Base-by-base conservation (phyloP, 2,797 vertebrate genomes). In the Crypturellus tataupa region DNA sequence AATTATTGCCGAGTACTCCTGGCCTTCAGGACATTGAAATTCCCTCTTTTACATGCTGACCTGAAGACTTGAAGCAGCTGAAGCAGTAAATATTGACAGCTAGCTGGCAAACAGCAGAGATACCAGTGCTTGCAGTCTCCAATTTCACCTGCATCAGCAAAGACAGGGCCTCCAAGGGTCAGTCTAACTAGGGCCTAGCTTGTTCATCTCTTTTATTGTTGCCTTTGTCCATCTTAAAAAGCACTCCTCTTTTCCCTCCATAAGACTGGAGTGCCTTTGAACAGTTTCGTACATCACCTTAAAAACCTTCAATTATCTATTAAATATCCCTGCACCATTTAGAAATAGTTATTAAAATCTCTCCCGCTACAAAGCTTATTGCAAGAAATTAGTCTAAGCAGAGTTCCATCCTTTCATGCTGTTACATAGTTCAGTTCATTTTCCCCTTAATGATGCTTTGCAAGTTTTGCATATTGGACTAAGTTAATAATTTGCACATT, bases 131-230 rank as follows among this genome's bases (percentile, higher is more conserved):
- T n/a, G 53, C 83, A 84, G 93, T 96, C 97, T 98, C 98, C 97
- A 94, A 97, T 98, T 98, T 98, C 98, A 98, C 97, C 97, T 97
- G 97, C 97, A 98, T 97, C 97, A 97, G 96, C 97, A 97, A 78
- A 93, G 90, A 37, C 29, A 47, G 42, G 73, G 81, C 85, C 90
- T 85, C 60, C 58, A 80, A 93, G 87, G 89, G 79, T 85, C 76
- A 96, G 92, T 5, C 4, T 73, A 69, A 65, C 80, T 27, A 64
- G 27, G 37, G 40, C 79, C 85, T 65, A 65, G 62, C 51, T 88
- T 67, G 85, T 44, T 70, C 78, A 64, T 78, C 80, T 85, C 29
- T 4, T 37, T n/a, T 47, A 77, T 1, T 81, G 39, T n/a, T 73
- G 53, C 80, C 85, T 82, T n/a, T n/a, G 75, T 49, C 67, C 78